Evolutionary conservation across 2,888 invertebrate genomes (phyloP).

Genomic region (Acanthopleura granulata): DNA sequence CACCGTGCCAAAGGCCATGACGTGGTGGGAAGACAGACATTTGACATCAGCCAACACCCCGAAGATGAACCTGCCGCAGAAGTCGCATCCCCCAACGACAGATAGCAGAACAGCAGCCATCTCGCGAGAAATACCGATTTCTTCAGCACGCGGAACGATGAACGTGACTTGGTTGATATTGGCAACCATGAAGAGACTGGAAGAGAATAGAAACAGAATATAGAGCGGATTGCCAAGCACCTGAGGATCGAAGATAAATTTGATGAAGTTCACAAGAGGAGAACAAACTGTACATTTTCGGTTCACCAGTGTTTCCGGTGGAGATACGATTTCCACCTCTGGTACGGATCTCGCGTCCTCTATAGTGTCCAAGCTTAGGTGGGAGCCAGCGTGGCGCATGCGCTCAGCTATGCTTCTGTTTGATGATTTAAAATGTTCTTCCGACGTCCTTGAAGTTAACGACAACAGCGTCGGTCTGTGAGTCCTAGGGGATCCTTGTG

Average conservation of each 20-base stretch:
- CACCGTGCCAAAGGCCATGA: background rate
- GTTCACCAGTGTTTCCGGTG: background rate
- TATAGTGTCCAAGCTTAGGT: background rate
- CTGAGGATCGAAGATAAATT: background rate
- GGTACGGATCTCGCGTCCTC: background rate
- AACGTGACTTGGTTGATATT: conserved; percentile 5
- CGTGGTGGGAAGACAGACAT: background rate
- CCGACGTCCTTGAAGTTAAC: background rate
- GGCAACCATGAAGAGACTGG: background rate
- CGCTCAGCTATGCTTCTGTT: background rate
- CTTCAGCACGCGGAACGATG: conserved; percentile 7
- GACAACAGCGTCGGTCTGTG: background rate
- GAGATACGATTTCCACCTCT: background rate
- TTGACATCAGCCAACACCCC: conserved; percentile 6
- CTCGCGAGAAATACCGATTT: conserved; percentile 1
- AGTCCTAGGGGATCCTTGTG: background rate
- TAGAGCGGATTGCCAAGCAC: background rate
- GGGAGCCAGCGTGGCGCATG: background rate
- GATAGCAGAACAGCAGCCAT: conserved; percentile 9
- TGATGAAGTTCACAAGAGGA: background rate
- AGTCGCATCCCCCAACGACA: background rate
- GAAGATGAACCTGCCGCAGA: background rate
- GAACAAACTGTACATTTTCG: background rate
- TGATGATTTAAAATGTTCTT: background rate
- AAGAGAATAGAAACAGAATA: background rate